Evolutionary conservation across 1,140 invertebrate species (phyloP).

Genomic region (Eriocheir sinensis): DNA sequence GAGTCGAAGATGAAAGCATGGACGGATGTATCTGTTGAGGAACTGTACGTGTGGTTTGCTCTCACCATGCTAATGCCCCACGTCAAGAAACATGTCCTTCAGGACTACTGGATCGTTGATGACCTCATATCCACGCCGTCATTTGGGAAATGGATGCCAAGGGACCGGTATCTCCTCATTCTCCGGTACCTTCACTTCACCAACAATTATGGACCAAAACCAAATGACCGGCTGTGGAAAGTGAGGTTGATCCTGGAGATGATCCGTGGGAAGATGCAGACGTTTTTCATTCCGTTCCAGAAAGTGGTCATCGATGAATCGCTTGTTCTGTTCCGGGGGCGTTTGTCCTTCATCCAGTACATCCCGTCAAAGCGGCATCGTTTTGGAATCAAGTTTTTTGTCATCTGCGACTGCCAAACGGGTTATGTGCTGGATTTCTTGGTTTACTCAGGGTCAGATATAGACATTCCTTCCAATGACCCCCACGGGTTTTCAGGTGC

Average conservation of each 20-base stretch:
- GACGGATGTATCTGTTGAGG: not conserved
- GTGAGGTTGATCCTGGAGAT: not conserved
- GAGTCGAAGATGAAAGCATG: slow-evolving; percentile 6
- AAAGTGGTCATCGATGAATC: not conserved
- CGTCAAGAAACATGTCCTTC: not conserved
- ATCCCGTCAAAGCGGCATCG: not conserved
- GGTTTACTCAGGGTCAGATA: not conserved
- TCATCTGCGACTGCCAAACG: not conserved
- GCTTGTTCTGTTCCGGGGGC: not conserved
- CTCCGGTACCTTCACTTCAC: not conserved
- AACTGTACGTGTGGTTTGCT: not conserved
- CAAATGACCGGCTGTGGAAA: not conserved
- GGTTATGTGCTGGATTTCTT: slow-evolving; percentile 9
- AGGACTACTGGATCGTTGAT: not conserved
- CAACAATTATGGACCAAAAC: not conserved
- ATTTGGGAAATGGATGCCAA: not conserved
- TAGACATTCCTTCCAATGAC: not conserved
- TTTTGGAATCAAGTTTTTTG: not conserved
- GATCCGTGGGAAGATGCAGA: not conserved
- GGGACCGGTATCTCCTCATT: not conserved
- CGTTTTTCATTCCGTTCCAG: not conserved
- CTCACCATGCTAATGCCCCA: not conserved
- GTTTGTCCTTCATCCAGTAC: not conserved
- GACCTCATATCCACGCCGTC: not conserved
- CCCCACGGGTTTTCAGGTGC: not conserved